Evolutionary conservation across 1,140 invertebrate species (phyloP).

Genomic region (Drosophila asahinai): DNA sequence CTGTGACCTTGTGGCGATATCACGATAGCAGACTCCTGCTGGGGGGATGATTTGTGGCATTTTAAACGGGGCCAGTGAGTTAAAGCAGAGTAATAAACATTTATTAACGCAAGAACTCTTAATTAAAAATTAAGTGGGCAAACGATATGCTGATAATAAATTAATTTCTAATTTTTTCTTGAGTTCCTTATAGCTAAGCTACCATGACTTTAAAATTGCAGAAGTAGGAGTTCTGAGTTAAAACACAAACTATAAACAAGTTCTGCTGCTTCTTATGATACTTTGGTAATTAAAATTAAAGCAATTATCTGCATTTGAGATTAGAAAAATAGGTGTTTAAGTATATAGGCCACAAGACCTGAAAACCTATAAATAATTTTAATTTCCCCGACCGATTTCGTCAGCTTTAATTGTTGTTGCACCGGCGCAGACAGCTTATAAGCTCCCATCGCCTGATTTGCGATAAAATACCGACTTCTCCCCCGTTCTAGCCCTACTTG

Average conservation of each 20-base stretch:
- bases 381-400: constrained; percentile 17
- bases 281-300: not conserved
- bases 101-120: not conserved
- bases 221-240: not conserved
- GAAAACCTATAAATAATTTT: not conserved
- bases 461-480: constrained; percentile 33
- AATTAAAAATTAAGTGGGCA: not conserved
- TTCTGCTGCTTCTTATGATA: not conserved
- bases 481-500: not conserved
- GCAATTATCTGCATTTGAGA: not conserved
- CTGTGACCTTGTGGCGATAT: constrained; percentile 34
- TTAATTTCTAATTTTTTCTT: not conserved
- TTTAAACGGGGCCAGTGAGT: not conserved
- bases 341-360: constrained; percentile 4
- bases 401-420: constrained; percentile 8
- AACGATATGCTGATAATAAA: not conserved
- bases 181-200: no score
- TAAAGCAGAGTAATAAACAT: not conserved
- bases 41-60: not conserved
- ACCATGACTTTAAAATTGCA: no score
- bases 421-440: constrained; percentile 24
- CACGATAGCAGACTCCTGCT: not conserved
- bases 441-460: constrained; percentile 24
- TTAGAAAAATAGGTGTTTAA: not conserved
- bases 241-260: not conserved